Evolutionary conservation across 2,888 invertebrate species (phyloP).

Genomic region (Creontiades dilutus): DNA sequence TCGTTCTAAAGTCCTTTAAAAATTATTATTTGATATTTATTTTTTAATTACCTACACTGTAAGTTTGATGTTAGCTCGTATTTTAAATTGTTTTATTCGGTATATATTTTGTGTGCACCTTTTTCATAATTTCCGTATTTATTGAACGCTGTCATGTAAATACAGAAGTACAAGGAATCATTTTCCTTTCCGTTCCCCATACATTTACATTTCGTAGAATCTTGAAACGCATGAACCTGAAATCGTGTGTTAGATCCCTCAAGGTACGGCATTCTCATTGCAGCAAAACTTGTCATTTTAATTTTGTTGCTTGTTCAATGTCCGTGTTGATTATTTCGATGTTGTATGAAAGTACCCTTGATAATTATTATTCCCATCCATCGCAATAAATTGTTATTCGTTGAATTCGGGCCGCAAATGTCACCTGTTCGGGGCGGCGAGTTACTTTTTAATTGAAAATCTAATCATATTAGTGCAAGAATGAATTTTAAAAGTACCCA

Average conservation of each 20-base stretch:
- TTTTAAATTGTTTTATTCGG: background rate
- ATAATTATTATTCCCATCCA: background rate
- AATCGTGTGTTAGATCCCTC: background rate
- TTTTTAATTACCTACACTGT: background rate
- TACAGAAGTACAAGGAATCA: background rate
- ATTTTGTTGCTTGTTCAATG: background rate
- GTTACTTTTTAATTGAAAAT: background rate
- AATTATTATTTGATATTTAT: background rate
- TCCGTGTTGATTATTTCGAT: background rate
- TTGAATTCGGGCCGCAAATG: background rate
- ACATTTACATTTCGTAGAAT: background rate
- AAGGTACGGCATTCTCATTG: background rate
- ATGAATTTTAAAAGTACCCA: slow-evolving; percentile 38
- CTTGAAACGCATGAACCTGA: slow-evolving; percentile 43
- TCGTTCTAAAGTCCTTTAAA: background rate
- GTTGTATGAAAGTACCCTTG: background rate
- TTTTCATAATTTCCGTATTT: no score
- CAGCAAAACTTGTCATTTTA: background rate
- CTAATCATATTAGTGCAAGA: background rate
- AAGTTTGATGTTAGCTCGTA: background rate
- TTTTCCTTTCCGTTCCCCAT: background rate
- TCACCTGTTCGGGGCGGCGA: background rate
- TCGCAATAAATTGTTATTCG: background rate
- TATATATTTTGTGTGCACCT: background rate
- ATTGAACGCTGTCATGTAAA: no score